Base-by-base conservation (phyloP, 2,888 invertebrate genomes). In the Syritta pipiens region DNA sequence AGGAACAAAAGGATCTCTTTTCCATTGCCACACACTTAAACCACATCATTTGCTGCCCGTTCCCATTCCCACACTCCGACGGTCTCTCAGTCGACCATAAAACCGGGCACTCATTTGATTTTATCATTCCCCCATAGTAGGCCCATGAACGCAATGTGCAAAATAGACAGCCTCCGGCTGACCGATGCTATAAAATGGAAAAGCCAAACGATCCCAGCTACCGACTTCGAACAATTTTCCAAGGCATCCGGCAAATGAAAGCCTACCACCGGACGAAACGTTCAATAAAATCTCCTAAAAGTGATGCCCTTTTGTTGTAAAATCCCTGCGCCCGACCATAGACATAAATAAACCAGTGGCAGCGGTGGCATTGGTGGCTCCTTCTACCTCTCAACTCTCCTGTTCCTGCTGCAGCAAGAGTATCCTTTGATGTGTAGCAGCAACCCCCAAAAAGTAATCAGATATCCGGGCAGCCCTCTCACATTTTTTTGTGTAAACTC, bases 21-120 rank as follows among this genome's bases (percentile, higher is more conserved):
- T 46, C 62, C 55, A 48, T 72, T 69, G 42, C 55, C 72, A 72
- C 72, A 72, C 55, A 49, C 72, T 72, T 48, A 63, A 57, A 49
- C 72, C 72, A 49, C 63, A 55, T 57, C 55, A 57, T 59, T 48
- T 53, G 48, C 20, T 20, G 22, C 48, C 46, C 30, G 28, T 4
- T 40, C n/a, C 26, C 14, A 5, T 22, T 44, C 46, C n/a, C 24
- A n/a, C 6, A 22, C 32, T 57, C 22, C 37, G 12, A n/a, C n/a
- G n/a, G n/a, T n/a, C n/a, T n/a, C n/a, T n/a, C n/a, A n/a, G n/a
- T n/a, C 22, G 40, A 28, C 62, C 55, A 55, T 62, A 60, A 72
- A 72, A 69, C 57, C 30, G 72, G 63, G 55, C 63, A 42, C 48
- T 26, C 55, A 72, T 72, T 72, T 42, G 32, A 63, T 72, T 63